These are phyloP conservation scores for Diorhabda sublineata DNA, from an alignment of 1,140 invertebrate genomes.

Conservation along the genomic window DNA sequence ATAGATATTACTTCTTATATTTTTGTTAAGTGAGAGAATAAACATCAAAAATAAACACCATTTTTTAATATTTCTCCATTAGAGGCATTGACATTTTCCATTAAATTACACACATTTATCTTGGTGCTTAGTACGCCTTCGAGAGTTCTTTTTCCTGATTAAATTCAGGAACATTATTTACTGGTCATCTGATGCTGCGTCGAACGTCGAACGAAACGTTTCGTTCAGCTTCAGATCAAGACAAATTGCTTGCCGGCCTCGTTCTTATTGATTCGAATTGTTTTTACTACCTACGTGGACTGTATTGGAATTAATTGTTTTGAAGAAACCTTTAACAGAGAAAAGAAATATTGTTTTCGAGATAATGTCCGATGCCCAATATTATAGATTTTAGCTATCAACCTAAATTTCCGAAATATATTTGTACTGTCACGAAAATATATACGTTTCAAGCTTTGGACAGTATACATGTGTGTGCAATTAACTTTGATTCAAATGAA, in stretches of 20 bases:
- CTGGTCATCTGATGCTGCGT: slow-evolving; percentile 1
- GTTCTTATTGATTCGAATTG: slow-evolving; percentile 1
- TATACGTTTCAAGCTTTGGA: too few relatives aligned
- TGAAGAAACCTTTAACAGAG: too few relatives aligned
- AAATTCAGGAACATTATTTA: slow-evolving; percentile 1
- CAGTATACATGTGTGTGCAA: too few relatives aligned
- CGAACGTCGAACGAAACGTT: neutral
- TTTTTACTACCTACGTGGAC: slow-evolving; percentile 1
- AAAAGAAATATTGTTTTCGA: too few relatives aligned
- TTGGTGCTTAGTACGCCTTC: neutral
- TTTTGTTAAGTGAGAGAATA: too few relatives aligned
- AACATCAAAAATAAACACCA: too few relatives aligned
- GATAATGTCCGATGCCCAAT: too few relatives aligned
- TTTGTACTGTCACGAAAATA: too few relatives aligned
- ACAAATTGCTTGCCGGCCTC: neutral
- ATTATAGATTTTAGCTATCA: too few relatives aligned
- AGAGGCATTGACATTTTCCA: neutral
- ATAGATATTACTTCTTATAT: too few relatives aligned
- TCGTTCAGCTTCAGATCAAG: neutral
- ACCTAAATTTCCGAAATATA: too few relatives aligned
- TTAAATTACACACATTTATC: neutral
- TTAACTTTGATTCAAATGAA: too few relatives aligned
- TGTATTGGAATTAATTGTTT: slow-evolving; percentile 3
- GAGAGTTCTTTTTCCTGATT: neutral
- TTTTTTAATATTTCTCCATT: neutral